Conservation (phyloP, 1,140 invertebrate species). For the Cyclina sinensis region DNA sequence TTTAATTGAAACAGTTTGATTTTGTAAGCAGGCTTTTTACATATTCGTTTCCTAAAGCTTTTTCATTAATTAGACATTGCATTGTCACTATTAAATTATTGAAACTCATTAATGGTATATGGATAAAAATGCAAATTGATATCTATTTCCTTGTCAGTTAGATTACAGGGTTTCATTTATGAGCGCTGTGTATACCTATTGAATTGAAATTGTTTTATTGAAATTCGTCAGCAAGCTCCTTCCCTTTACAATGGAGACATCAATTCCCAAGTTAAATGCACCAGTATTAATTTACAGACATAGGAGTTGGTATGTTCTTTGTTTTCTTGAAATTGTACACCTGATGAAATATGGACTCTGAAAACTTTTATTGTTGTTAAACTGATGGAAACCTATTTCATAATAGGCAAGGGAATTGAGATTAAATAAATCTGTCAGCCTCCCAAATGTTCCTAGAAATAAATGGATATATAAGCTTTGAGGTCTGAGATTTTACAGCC, state of each 20-base stretch:
- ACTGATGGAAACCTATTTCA: constrained; percentile 49
- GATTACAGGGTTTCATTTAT: constrained; percentile 31
- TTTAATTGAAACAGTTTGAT: constrained; percentile 24
- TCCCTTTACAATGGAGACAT: constrained; percentile 23
- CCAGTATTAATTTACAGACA: constrained; percentile 30
- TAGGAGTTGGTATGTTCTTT: neutral
- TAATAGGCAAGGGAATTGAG: constrained; percentile 26
- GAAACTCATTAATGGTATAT: constrained; percentile 10
- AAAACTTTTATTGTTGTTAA: constrained; percentile 43
- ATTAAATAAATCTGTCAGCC: constrained; percentile 62
- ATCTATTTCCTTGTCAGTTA: constrained; percentile 1
- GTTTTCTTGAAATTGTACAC: constrained; percentile 49
- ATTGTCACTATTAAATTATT: neutral
- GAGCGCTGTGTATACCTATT: constrained; percentile 7
- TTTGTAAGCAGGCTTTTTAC: neutral
- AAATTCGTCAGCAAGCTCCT: constrained; percentile 25
- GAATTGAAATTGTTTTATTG: constrained; percentile 30
- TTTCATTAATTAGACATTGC: constrained; percentile 22
- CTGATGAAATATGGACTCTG: constrained; percentile 31
- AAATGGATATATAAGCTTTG: constrained; percentile 53
- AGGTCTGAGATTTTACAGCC: neutral
- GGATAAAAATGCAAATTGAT: constrained; percentile 23
- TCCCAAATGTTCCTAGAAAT: constrained; percentile 45
- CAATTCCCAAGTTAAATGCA: constrained; percentile 32
- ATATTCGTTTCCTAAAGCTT: constrained; percentile 3